These are phyloP conservation scores for Hanleya hanleyi DNA, from an alignment of 2,888 invertebrate species.

Conservation along the genomic window DNA sequence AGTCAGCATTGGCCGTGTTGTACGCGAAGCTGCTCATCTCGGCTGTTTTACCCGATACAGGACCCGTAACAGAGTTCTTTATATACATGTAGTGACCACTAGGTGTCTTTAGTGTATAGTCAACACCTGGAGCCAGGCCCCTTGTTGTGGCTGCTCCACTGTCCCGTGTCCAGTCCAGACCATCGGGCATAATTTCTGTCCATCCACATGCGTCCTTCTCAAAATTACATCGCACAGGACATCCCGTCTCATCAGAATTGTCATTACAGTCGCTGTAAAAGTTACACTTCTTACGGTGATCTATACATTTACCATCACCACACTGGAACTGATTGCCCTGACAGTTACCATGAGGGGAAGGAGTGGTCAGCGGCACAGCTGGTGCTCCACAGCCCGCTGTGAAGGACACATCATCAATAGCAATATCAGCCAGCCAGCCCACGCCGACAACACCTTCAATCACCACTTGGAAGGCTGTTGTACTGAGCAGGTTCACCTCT, in stretches of 20 bases:
- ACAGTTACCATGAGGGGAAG: no score
- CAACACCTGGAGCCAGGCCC: conserved; percentile 48
- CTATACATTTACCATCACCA: conserved; percentile 27
- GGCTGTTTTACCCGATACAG: conserved; percentile 43
- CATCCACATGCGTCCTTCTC: conserved; percentile 62
- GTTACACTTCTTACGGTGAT: conserved; percentile 17
- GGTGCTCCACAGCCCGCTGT: conserved; percentile 61
- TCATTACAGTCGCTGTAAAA: conserved; percentile 36
- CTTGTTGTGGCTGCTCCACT: conserved; percentile 13
- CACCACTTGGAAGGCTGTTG: conserved; percentile 50
- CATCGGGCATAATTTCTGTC: conserved; percentile 47
- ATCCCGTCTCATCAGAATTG: conserved; percentile 12
- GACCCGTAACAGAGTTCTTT: conserved; percentile 42
- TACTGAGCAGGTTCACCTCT: conserved; percentile 24
- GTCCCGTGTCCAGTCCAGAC: conserved; percentile 59
- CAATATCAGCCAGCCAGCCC: conserved; percentile 58
- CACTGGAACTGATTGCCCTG: conserved; percentile 20
- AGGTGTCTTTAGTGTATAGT: conserved; percentile 48
- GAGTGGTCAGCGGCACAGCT: conserved; percentile 47
- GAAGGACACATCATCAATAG: conserved; percentile 67
- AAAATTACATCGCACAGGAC: conserved; percentile 57
- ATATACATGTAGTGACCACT: conserved; percentile 63
- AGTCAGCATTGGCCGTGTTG: conserved; percentile 50
- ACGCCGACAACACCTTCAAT: conserved; percentile 62
- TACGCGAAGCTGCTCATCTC: conserved; percentile 48